Conservation (phyloP, 2,888 invertebrate genomes). For the Lasius fuliginosus region DNA sequence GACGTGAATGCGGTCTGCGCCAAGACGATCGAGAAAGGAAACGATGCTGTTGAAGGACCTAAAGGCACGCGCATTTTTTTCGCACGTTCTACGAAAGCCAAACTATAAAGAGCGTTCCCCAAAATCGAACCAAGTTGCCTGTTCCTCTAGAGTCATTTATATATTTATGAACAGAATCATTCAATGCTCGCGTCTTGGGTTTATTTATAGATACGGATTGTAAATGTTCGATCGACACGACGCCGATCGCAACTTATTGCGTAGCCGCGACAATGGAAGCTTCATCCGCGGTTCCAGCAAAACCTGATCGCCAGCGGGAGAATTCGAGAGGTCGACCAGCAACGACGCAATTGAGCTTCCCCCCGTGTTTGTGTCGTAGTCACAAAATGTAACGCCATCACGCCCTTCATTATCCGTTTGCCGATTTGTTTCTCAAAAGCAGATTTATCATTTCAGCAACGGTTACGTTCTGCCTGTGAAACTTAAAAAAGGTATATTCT, state of each 20-base stretch:
- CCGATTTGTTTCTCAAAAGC: constrained; percentile 29
- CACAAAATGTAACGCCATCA: constrained; percentile 72
- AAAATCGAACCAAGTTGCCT: background rate
- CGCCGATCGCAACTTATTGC: constrained; percentile 44
- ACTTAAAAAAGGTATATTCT: constrained; percentile 60
- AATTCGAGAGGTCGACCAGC: constrained; percentile 21
- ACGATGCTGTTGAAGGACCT: constrained; percentile 35
- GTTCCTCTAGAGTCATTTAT: background rate
- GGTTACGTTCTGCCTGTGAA: constrained; percentile 69
- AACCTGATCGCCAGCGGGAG: constrained; percentile 35
- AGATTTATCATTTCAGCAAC: constrained; percentile 61
- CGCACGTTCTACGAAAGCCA: background rate
- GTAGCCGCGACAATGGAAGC: constrained; percentile 21
- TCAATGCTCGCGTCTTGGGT: background rate
- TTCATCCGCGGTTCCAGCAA: constrained; percentile 10
- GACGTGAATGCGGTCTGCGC: constrained; percentile 41
- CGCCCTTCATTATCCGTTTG: constrained; percentile 11
- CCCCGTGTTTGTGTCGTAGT: constrained; percentile 73
- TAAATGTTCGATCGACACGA: constrained; percentile 55
- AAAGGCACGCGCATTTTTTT: constrained; percentile 30
- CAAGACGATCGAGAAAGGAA: constrained; percentile 8
- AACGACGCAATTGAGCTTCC: constrained; percentile 48
- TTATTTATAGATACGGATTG: constrained; percentile 66
- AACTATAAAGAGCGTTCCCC: background rate
- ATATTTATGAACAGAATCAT: background rate